Conservation (phyloP, 2,888 invertebrate genomes). For the Pelosia muscerda region DNA sequence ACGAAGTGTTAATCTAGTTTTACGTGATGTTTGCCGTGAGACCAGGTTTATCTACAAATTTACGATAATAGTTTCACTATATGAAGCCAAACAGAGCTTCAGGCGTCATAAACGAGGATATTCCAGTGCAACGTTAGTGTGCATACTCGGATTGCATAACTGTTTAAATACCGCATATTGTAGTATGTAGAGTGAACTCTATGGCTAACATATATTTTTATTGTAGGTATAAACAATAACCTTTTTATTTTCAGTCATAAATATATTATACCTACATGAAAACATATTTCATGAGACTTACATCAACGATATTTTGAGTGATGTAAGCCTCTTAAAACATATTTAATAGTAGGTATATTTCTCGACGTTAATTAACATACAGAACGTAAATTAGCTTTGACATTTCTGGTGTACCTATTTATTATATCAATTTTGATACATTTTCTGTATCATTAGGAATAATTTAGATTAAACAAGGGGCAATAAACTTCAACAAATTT, state of each 20-base stretch:
- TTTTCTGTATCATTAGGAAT: conserved; percentile 25
- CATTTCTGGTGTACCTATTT: conserved; percentile 13
- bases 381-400: conserved; percentile 10
- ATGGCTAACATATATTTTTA: neutral
- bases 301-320: no score
- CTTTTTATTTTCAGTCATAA: neutral
- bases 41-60: conserved; percentile 20
- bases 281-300: no score
- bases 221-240: no score
- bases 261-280: no score
- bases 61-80: conserved; percentile 19
- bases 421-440: conserved; percentile 19
- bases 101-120: conserved; percentile 18
- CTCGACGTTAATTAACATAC: neutral
- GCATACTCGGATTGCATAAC: conserved; percentile 15
- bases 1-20: conserved; percentile 13
- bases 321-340: no score
- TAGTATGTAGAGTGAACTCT: neutral
- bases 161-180: conserved; percentile 17
- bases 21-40: conserved; percentile 9
- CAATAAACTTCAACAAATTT: conserved; percentile 23
- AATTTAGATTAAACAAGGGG: conserved; percentile 26
- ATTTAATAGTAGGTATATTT: no score
- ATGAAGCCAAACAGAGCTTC: conserved; percentile 20
- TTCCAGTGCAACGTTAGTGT: conserved; percentile 16